Conservation (phyloP, 1,140 invertebrate genomes). For the Danaus plexippus region DNA sequence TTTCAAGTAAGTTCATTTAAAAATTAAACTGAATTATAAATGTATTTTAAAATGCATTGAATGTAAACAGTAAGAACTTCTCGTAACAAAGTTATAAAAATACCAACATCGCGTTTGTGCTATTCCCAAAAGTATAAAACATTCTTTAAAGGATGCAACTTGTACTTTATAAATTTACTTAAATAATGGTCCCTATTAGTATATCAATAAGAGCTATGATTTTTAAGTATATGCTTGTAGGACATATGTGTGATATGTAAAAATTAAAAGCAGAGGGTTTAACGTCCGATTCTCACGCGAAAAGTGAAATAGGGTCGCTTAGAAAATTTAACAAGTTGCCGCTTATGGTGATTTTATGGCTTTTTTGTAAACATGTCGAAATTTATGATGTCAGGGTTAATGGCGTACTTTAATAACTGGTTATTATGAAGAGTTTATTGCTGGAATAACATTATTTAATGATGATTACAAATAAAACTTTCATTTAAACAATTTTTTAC, state of each 20-base stretch:
- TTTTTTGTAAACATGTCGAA: constrained; percentile 25
- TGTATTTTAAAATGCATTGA: constrained; percentile 17
- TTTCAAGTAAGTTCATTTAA: too few species aligned
- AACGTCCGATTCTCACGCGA: constrained; percentile 40
- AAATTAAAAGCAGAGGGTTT: constrained; percentile 39
- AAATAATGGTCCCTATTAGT: constrained; percentile 11
- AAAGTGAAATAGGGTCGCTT: constrained; percentile 25
- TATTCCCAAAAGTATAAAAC: constrained; percentile 19
- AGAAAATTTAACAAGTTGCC: constrained; percentile 17
- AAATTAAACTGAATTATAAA: background rate
- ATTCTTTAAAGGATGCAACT: background rate
- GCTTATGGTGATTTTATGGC: constrained; percentile 26
- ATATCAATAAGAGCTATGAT: constrained; percentile 9
- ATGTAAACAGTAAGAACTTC: constrained; percentile 7
- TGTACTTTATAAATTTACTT: background rate
- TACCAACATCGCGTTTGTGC: constrained; percentile 13
- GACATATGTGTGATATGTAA: constrained; percentile 45
- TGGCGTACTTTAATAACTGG: too few species aligned
- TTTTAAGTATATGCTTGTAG: constrained; percentile 17
- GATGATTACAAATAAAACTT: too few species aligned
- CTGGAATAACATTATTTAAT: too few species aligned
- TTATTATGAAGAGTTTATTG: too few species aligned
- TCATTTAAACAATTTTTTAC: too few species aligned
- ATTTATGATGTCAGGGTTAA: constrained; percentile 22
- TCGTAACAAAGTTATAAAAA: constrained; percentile 23